phyloP scores from a whole-genome alignment of 2,113 vertebrate genomes.

The Ictalurus furcatus region DNA sequence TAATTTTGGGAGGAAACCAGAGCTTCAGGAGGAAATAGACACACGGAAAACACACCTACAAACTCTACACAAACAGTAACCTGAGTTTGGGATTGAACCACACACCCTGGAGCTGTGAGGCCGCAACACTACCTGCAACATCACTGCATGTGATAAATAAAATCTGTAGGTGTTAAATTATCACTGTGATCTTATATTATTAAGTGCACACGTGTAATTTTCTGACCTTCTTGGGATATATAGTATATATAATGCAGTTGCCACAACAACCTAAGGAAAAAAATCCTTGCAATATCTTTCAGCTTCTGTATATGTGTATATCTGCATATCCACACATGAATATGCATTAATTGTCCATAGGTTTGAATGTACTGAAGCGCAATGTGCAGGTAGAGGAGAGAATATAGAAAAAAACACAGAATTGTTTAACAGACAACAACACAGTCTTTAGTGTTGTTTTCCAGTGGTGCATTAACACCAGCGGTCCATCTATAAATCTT shows the following conservation, averaged over 20 bases:
- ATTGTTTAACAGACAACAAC: background rate
- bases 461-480: background rate
- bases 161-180: background rate
- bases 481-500: background rate
- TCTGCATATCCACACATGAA: background rate
- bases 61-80: background rate
- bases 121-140: background rate
- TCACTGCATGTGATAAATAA: background rate
- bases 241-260: conserved; percentile 16
- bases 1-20: background rate
- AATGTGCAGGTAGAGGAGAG: background rate
- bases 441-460: background rate
- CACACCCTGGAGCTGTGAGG: background rate
- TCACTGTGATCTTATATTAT: background rate
- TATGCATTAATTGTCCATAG: background rate
- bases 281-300: background rate
- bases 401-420: background rate
- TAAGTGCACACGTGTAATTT: background rate
- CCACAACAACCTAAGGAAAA: conserved; percentile 23
- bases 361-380: background rate
- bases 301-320: background rate
- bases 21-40: background rate
- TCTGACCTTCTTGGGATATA: background rate
- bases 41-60: background rate
- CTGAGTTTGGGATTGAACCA: background rate